Evolutionary conservation across 2,797 vertebrate species (phyloP).

Genomic region (Cyclura pinguis): DNA sequence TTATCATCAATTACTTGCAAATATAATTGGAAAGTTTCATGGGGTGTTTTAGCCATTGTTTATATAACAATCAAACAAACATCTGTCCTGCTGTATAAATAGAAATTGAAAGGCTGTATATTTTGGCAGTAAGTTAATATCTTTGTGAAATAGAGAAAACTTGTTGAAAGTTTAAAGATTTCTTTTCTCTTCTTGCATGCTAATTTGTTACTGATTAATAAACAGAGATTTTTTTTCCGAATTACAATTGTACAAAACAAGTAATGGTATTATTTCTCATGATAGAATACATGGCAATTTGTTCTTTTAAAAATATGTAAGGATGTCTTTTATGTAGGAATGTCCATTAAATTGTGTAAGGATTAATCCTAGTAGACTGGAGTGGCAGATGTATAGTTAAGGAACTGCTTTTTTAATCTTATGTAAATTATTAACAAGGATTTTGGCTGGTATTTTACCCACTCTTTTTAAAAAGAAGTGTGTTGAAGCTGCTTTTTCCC

Average conservation of each 20-base stretch:
- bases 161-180: neutral
- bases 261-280: neutral
- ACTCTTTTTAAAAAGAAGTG: too few relatives aligned
- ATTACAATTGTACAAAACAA: neutral
- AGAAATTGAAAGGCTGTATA: neutral
- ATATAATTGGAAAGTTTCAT: neutral
- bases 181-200: neutral
- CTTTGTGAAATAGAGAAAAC: neutral
- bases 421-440: neutral
- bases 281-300: slow-evolving; percentile 16
- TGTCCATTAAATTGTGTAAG: neutral
- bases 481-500: too few relatives aligned
- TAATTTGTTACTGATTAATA: neutral
- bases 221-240: neutral
- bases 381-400: neutral
- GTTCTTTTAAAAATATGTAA: slow-evolving; percentile 10
- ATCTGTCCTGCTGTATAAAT: neutral
- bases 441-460: neutral
- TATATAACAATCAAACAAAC: neutral
- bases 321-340: neutral
- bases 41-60: neutral
- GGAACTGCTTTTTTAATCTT: neutral
- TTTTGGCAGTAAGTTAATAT: neutral
- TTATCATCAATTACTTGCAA: neutral
- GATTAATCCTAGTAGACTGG: neutral